phyloP scores from a whole-genome alignment of 1,140 invertebrate species.

The Plodia interpunctella region DNA sequence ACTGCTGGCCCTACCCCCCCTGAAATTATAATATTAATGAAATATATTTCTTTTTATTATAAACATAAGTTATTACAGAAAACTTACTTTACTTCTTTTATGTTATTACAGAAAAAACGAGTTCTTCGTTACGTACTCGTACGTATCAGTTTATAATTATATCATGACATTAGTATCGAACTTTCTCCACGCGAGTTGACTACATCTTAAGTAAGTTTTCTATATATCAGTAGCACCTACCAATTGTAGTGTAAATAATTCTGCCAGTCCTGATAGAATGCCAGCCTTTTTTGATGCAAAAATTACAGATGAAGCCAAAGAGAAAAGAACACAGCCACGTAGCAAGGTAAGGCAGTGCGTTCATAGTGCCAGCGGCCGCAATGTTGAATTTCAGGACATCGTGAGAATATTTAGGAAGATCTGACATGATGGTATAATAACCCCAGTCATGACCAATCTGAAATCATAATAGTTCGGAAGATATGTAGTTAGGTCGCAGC shows the following conservation, averaged over 20 bases:
- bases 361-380: conserved; percentile 80
- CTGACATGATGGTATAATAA: conserved; percentile 90
- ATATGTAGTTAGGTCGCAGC: background rate
- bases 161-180: no score
- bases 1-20: conserved; percentile 54
- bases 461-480: background rate
- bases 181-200: no score
- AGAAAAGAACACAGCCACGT: conserved; percentile 85
- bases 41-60: no score
- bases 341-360: conserved; percentile 82
- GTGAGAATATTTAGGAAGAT: conserved; percentile 94
- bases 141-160: no score
- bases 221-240: conserved; percentile 54
- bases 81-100: no score
- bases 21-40: conserved; percentile 14
- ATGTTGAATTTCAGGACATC: conserved; percentile 91
- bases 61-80: no score
- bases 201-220: no score
- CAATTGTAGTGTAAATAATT: conserved; percentile 85
- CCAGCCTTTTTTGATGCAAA: conserved; percentile 78
- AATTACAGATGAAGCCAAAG: conserved; percentile 82
- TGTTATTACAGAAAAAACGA: no score
- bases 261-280: conserved; percentile 81
- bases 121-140: no score
- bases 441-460: conserved; percentile 93